These are phyloP conservation scores for Alcedo quadribrachys DNA, from an alignment of 2,797 vertebrate species.

Conservation along the genomic window DNA sequence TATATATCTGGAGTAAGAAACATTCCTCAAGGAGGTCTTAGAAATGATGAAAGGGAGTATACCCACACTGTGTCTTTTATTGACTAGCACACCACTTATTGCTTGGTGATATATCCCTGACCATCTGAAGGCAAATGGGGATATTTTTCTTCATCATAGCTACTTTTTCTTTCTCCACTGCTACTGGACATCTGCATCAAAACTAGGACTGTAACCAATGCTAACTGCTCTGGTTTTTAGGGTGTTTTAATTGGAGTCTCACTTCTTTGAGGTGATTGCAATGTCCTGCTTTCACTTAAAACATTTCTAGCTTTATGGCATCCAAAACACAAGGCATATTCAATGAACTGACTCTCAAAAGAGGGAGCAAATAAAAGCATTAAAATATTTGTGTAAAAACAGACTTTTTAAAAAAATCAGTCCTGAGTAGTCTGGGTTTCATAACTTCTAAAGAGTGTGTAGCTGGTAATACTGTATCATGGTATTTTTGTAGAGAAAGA, in stretches of 20 bases:
- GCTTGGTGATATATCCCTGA: neutral
- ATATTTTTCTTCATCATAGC: neutral
- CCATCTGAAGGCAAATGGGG: neutral
- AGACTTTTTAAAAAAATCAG: neutral
- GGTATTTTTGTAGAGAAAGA: neutral
- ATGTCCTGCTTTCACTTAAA: neutral
- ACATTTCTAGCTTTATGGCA: neutral
- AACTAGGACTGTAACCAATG: accelerated
- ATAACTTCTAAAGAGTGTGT: neutral
- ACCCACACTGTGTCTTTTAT: accelerated
- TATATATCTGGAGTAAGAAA: neutral
- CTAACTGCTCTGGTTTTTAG: accelerated
- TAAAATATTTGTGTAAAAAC: neutral
- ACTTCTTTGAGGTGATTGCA: neutral
- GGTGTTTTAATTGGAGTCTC: neutral
- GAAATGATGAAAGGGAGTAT: neutral
- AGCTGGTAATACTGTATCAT: neutral
- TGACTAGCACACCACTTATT: neutral
- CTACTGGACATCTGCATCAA: neutral
- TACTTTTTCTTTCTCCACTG: neutral
- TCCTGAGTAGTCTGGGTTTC: neutral
- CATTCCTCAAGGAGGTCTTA: neutral
- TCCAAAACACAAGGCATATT: neutral
- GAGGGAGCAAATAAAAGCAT: neutral
- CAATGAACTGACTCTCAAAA: neutral